phyloP scores from a whole-genome alignment of 1,140 invertebrate genomes.

The Cheumatopsyche charites region DNA sequence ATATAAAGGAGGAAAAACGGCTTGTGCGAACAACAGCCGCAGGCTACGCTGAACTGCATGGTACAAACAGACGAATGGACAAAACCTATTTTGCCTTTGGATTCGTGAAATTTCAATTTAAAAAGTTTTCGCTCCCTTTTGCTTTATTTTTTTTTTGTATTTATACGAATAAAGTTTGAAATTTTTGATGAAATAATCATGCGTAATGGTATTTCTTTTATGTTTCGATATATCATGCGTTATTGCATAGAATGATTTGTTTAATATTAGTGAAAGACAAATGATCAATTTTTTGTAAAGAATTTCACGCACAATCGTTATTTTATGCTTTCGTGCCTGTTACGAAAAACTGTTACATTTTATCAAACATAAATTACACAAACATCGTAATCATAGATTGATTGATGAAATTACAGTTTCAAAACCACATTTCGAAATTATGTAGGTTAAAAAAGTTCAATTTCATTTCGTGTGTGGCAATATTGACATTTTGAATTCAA shows the following conservation, averaged over 20 bases:
- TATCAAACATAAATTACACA: not conserved
- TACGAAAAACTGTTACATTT: slow-evolving; percentile 1
- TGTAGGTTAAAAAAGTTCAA: too few species aligned
- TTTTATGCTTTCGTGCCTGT: slow-evolving; percentile 9
- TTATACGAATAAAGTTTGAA: too few species aligned
- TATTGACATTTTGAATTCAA: too few species aligned
- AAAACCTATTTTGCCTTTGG: too few species aligned
- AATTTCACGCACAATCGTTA: slow-evolving; percentile 5
- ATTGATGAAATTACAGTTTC: not conserved
- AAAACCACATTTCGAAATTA: too few species aligned
- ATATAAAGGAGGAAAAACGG: slow-evolving; percentile 3
- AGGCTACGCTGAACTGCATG: not conserved
- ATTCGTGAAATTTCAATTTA: too few species aligned
- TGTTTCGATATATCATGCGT: too few species aligned
- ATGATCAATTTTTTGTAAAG: not conserved
- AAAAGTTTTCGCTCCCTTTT: too few species aligned
- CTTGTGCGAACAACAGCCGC: slow-evolving; percentile 3
- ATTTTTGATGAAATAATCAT: too few species aligned
- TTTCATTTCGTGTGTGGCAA: too few species aligned
- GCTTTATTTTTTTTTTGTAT: not conserved
- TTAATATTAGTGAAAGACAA: not conserved
- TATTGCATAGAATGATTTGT: not conserved
- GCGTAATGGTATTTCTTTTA: too few species aligned
- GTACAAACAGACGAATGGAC: not conserved
- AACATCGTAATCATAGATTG: not conserved